Evolutionary conservation across 2,113 vertebrate genomes (phyloP), one percentile per base, ranked within the genome.

Genomic region (Datnioides undecimradiatus): DNA sequence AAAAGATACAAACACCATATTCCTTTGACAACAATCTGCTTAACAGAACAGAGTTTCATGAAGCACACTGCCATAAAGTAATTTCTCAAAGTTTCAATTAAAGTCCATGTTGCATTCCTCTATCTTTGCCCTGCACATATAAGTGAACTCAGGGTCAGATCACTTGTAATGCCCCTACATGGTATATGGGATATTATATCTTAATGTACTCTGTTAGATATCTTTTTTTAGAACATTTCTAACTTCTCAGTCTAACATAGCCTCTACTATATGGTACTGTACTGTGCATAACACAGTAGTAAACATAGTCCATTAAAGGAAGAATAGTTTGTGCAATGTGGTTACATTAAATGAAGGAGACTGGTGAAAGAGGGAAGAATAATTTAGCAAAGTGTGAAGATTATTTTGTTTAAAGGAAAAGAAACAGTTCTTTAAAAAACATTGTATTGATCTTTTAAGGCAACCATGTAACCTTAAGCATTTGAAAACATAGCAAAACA

Each of bases 381-480:
- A 3, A 41, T 13, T 12, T 11, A 48, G 4, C 29, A 29, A 36
- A 38, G 17, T 6, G 2, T 31, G 23, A 46, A 19, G 2, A 19
- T n/a, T 13, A 12, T 13, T 43, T 41, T 36, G 11, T 27, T 58
- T 4, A 12, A 48, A 62, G 12, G 31, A 16, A 45, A 41, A 64
- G 4, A n/a, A 36, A 23, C 38, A 5, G 6, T 17, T 54, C 70
- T 46, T 27, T n/a, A 55, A 49, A 67, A 77, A 58, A 40, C 4
- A 46, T 38, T 81, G 49, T 41, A 60, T 66, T 84, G 19, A 58
- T 77, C n/a, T 82, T 45, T 71, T 83, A 90, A 92, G 91, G 87
- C 91, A 88, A 75, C 51, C 45, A 13, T 79, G 49, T 27, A 64
- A 84, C 60, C 41, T 48, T 55, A 76, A 43, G 72, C 11, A 40